Evolutionary conservation across 2,113 vertebrate species (phyloP).

Genomic region (Bucco capensis): DNA sequence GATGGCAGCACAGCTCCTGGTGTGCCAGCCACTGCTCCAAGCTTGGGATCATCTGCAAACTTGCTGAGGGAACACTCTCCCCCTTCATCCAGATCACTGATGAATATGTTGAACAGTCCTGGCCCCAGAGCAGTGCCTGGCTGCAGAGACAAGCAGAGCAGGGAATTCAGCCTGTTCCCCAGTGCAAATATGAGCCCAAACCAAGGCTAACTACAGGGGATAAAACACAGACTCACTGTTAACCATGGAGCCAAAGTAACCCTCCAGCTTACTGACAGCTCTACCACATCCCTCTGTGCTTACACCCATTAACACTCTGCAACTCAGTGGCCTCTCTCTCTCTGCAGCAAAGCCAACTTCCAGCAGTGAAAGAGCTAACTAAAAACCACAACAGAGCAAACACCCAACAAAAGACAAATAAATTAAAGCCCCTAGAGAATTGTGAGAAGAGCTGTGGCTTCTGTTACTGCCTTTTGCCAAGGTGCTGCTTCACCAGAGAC

Average conservation of each 20-base stretch:
- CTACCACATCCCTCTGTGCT: background rate
- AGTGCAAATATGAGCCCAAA: background rate
- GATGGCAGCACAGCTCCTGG: no score
- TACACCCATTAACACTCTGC: background rate
- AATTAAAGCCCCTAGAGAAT: conserved; percentile 47
- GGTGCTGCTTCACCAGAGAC: conserved; percentile 52
- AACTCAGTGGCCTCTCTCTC: background rate
- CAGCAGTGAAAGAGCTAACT: background rate
- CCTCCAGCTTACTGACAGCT: background rate
- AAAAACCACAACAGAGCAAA: background rate
- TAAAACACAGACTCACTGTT: background rate
- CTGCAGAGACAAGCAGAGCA: accelerated
- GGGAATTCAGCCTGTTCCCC: background rate
- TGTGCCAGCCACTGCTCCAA: no score
- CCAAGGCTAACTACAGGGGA: background rate
- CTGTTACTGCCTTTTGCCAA: background rate
- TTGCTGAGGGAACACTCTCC: no score
- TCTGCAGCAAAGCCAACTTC: background rate
- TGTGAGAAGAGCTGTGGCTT: background rate
- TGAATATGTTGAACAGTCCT: no score
- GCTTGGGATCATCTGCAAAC: no score
- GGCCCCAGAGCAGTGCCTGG: background rate
- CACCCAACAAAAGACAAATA: conserved; percentile 6
- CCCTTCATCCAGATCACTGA: no score
- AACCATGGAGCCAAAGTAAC: background rate